These are phyloP conservation scores for Syrmaticus mikado DNA, from an alignment of 2,113 vertebrate genomes.

Conservation along the genomic window DNA sequence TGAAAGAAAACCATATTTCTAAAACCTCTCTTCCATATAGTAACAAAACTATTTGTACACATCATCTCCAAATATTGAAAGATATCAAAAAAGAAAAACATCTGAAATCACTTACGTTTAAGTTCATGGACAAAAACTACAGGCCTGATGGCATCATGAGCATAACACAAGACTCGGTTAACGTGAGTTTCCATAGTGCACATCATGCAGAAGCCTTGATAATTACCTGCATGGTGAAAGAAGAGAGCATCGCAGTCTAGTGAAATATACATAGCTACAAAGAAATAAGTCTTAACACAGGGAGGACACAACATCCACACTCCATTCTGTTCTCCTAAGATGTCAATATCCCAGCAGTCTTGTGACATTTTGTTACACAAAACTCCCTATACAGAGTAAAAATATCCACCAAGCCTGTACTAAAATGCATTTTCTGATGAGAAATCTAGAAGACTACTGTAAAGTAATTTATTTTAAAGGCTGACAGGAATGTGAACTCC, in stretches of 20 bases:
- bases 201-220: constrained; percentile 97
- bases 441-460: background rate
- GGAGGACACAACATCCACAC: background rate
- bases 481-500: background rate
- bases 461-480: background rate
- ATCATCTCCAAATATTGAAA: background rate
- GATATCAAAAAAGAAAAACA: fast-evolving
- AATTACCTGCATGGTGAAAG: constrained; percentile 81
- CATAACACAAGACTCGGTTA: constrained; percentile 90
- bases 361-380: background rate
- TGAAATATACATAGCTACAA: background rate
- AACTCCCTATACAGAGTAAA: background rate
- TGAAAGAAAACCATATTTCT: background rate
- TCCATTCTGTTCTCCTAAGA: background rate
- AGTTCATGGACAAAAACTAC: constrained; percentile 93
- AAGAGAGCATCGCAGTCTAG: background rate
- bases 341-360: background rate
- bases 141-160: constrained; percentile 92
- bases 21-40: background rate
- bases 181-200: constrained; percentile 96
- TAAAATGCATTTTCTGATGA: background rate
- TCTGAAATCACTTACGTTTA: constrained; percentile 82
- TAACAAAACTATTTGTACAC: background rate
- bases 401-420: background rate
- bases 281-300: background rate